phyloP scores from a whole-genome alignment of 2,888 invertebrate genomes.

The Dolichopus griseipennis region DNA sequence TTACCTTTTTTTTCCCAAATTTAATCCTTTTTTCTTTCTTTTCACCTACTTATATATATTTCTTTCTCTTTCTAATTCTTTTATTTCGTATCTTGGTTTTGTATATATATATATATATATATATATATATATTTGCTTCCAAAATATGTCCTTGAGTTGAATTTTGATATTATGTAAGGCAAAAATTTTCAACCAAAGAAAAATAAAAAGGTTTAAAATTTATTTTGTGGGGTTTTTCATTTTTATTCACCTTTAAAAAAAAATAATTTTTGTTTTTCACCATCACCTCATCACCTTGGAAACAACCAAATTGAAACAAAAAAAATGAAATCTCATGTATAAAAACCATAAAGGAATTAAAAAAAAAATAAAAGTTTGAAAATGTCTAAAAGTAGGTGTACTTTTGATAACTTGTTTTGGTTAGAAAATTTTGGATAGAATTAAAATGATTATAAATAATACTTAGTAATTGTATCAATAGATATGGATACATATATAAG shows the following conservation, averaged over 20 bases:
- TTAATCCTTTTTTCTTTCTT: background rate
- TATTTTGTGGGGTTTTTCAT: background rate
- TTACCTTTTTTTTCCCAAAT: background rate
- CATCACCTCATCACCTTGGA: background rate
- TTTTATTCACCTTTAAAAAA: background rate
- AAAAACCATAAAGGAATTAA: background rate
- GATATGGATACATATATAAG: no score
- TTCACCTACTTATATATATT: background rate
- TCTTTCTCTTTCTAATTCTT: background rate
- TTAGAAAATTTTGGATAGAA: no score
- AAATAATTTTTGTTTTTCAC: background rate
- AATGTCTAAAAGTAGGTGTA: background rate
- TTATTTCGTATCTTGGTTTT: background rate
- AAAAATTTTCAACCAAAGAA: background rate
- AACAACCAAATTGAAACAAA: background rate
- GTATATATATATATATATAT: no score
- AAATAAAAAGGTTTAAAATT: background rate
- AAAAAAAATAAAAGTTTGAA: no score
- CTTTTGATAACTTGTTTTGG: no score
- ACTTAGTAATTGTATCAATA: no score
- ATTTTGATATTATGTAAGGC: background rate
- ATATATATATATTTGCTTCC: background rate
- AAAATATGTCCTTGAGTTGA: background rate
- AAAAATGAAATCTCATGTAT: background rate
- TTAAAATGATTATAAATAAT: no score